phyloP scores from a whole-genome alignment of 2,888 invertebrate species.

The Notodonta dromedarius region DNA sequence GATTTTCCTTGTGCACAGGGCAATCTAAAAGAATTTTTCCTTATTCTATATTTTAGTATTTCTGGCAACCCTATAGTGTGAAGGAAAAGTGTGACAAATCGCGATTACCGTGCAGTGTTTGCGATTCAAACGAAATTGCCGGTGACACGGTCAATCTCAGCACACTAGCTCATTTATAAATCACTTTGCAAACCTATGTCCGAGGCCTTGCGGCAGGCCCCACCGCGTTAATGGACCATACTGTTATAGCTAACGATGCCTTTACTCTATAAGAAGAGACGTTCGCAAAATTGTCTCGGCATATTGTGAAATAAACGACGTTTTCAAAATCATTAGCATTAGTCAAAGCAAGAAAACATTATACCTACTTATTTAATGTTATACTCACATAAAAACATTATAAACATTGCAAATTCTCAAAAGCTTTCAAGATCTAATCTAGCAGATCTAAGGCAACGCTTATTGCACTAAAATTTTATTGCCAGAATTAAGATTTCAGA shows the following conservation, averaged over 20 bases:
- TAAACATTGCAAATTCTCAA: neutral
- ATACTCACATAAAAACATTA: neutral
- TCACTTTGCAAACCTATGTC: conserved; percentile 45
- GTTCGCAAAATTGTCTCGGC: neutral
- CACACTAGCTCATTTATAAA: conserved; percentile 49
- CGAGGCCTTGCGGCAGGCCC: conserved; percentile 31
- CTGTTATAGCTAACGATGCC: neutral
- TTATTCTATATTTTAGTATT: neutral
- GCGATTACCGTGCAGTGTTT: conserved; percentile 50
- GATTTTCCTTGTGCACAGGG: conserved; percentile 9
- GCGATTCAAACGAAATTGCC: conserved; percentile 47
- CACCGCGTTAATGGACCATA: conserved; percentile 2
- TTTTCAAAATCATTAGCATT: neutral
- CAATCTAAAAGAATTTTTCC: conserved; percentile 14
- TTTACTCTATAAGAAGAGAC: neutral
- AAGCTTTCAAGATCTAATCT: neutral
- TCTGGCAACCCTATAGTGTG: conserved; percentile 45
- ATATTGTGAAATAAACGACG: neutral
- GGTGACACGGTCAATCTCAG: conserved; percentile 43
- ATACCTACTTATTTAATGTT: neutral
- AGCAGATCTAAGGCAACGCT: neutral
- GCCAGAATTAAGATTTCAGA: neutral
- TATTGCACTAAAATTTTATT: conserved; percentile 2
- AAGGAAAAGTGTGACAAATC: conserved; percentile 74
- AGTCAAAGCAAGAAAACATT: neutral